phyloP scores from a whole-genome alignment of 2,113 vertebrate genomes.

The Rhea americana region DNA sequence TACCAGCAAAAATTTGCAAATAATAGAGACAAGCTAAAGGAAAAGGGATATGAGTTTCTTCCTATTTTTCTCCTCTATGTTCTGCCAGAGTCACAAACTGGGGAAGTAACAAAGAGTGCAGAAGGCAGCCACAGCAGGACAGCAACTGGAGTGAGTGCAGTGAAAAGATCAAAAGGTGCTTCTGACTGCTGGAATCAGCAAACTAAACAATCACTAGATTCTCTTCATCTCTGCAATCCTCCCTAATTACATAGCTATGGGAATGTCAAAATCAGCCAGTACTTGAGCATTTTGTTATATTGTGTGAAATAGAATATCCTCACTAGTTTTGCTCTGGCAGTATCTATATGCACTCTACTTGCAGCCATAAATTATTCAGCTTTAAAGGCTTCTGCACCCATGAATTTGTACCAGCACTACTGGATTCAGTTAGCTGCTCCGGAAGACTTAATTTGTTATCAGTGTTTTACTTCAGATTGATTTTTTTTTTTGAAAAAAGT shows the following conservation, averaged over 20 bases:
- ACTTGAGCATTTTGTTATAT: fast-evolving
- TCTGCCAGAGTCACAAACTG: not conserved
- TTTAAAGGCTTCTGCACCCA: not conserved
- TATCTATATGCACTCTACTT: not conserved
- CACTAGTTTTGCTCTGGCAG: not conserved
- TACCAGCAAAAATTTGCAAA: not conserved
- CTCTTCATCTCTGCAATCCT: not conserved
- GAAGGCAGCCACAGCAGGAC: not conserved
- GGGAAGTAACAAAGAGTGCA: not conserved
- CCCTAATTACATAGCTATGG: not conserved
- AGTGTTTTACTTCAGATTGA: not conserved
- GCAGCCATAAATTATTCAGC: not conserved
- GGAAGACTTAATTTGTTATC: not conserved
- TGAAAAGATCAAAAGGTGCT: not conserved
- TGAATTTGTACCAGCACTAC: not conserved
- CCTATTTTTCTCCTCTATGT: not conserved
- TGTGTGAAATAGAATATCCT: not conserved
- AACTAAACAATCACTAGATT: not conserved
- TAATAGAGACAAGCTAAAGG: not conserved
- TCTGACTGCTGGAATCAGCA: not conserved
- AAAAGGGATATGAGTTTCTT: not conserved
- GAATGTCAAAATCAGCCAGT: not conserved
- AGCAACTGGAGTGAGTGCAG: not conserved
- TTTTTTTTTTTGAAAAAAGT: not conserved
- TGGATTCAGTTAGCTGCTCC: not conserved